Base-by-base conservation (phyloP, 1,140 invertebrate species). In the Megalopta genalis region DNA sequence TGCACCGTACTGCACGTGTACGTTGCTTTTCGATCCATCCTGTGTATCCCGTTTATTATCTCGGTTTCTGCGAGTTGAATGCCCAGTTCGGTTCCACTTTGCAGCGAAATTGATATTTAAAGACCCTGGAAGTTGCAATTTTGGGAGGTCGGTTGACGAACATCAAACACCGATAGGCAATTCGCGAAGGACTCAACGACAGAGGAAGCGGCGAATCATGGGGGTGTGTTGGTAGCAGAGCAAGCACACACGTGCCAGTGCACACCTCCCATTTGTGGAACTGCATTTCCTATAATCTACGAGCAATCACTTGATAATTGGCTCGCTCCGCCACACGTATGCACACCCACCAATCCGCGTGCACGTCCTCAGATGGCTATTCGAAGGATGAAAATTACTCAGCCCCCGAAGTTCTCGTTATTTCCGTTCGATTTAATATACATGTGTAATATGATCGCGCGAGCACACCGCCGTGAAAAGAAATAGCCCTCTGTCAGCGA, bases 221-320 rank as follows among this genome's bases (percentile, higher is more conserved):
- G 18, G 39, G 32, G 65, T 62, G 60, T 67, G 52, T 59, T 18
- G 18, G n/a, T 62, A 63, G 54, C 42, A 18, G n/a, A n/a, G n/a
- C n/a, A 69, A 16, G 70, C 57, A 63, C 67, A 71, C 65, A 82
- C 67, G 76, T 72, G 68, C 63, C 80, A 59, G 77, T 62, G 66
- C 66, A 78, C 57, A 84, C 81, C 84, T 86, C 69, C 82, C 70
- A 83, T 79, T 79, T 80, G 78, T 71, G 76, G 76, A 89, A 89
- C 83, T 89, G 80, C 86, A 88, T 89, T 89, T 89, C 88, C 88
- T 89, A 89, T 88, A 89, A 89, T 89, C 87, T 89, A 67, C 85
- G 86, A 87, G 88, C 88, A 89, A 89, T 89, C 88, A 89, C 81
- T 85, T 84, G 81, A 86, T 89, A 89, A 89, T 89, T 89, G 87